Evolutionary conservation across 2,113 vertebrate genomes (phyloP), one percentile per base, ranked within the genome.

Genomic region (Anser brachyrhynchus): DNA sequence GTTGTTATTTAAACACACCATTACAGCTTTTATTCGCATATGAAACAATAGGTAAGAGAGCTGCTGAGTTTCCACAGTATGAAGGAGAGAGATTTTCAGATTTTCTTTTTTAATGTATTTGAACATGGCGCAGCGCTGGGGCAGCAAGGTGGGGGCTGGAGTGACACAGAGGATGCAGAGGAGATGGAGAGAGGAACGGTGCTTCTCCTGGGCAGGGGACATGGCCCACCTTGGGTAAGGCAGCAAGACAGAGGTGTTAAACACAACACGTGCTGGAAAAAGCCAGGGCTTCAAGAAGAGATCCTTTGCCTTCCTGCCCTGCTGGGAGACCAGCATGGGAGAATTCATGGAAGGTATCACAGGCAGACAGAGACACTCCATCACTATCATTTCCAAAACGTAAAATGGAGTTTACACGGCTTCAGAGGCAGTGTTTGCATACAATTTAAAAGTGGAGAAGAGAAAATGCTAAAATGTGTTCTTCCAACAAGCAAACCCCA

Each of bases 251-350:
- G 26, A 17, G 13, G 25, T 16, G 43, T 14, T 28, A 44, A 75
- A 52, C 25, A 43, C 13, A 41, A 10, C 44, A 75, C 4, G 16
- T 2, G 1, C 10, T 0, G 1, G n/a, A 43, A 84, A 81, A 44
- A 26, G 4, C 1, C 6, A 23, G 20, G 7, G 5, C 18, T 49
- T 71, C 57, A 69, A 25, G 59, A 51, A 49, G 10, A 74, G 4
- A 61, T 6, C 31, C 1, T 1, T 7, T n/a, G 8, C 29, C 26
- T 58, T 35, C 37, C 62, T 65, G 62, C 62, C 62, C 26, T 66
- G 35, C 44, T 58, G 8, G 82, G 81, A 43, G 4, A 93, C 6
- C 19, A 41, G 9, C 2, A 0, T 5, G 19, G 15, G 3, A 4
- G 5, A 83, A 26, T 18, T 16, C 1, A 1, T 31, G 13, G n/a